A percentile compares a stretch with the other conserved stretches of the same genome.
Conservation (phyloP, 37 sponge, comb jelly and placozoan genomes). For the Ephydatia muelleri region DNA sequence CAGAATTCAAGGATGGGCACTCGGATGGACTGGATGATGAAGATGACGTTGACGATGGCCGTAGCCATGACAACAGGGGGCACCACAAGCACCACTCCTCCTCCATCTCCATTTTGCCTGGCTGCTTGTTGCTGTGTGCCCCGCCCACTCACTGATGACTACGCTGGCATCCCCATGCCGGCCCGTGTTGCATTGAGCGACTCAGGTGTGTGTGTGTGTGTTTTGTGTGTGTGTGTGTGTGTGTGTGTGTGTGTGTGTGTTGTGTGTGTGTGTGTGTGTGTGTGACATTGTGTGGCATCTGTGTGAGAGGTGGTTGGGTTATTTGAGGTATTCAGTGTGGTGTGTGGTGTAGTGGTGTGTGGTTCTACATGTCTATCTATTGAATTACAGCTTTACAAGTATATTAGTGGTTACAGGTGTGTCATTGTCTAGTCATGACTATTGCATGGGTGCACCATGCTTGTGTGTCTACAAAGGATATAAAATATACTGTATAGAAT, state of each 20-base stretch:
- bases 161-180: not conserved
- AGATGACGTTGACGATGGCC: conserved; percentile 53
- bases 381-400: no score
- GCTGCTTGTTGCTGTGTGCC: conserved; percentile 34
- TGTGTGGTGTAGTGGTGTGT: no score
- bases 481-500: no score
- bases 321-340: no score
- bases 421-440: no score
- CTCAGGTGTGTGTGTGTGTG: conserved; percentile 9
- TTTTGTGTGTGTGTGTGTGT: not conserved
- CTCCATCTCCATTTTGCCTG: conserved; percentile 29
- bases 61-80: not conserved
- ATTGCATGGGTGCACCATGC: no score
- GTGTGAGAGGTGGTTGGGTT: not conserved
- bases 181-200: not conserved
- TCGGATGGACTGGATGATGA: conserved; percentile 59
- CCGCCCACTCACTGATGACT: not conserved
- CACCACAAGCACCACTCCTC: conserved; percentile 7
- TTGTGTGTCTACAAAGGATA: no score
- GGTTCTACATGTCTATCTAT: no score
- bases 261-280: not conserved
- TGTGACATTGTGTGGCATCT: not conserved
- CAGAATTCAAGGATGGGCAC: conserved; percentile 72
- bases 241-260: not conserved
- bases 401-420: no score